Conservation (phyloP, 2,797 vertebrate genomes). For the Tapirus indicus region DNA sequence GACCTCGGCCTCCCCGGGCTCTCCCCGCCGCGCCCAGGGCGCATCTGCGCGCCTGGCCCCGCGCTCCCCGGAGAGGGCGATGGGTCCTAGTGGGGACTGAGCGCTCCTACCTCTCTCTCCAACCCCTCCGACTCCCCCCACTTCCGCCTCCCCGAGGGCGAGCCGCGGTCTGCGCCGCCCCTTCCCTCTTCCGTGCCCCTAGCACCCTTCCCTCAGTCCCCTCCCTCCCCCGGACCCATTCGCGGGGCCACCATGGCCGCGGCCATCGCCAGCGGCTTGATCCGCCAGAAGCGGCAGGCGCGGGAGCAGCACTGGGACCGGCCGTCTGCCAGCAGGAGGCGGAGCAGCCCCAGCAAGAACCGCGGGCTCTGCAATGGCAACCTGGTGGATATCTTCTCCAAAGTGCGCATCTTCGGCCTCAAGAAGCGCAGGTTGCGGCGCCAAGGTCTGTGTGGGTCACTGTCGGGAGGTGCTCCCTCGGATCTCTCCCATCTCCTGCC, state of each 20-base stretch:
- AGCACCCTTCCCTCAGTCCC: not conserved
- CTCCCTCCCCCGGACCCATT: slow-evolving; percentile 19
- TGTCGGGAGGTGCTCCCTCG: not conserved
- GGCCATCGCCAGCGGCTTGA: slow-evolving; percentile 98
- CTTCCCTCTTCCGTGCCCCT: not conserved
- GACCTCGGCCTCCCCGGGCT: slow-evolving; percentile 20
- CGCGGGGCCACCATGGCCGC: slow-evolving; percentile 92
- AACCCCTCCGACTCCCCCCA: not conserved
- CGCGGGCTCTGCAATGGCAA: slow-evolving; percentile 98
- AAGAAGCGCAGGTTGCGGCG: slow-evolving; percentile 98
- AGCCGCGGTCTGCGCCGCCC: not conserved
- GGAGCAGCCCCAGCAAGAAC: slow-evolving; percentile 98
- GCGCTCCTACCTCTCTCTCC: not conserved
- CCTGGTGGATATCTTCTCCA: slow-evolving; percentile 99
- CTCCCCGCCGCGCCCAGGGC: slow-evolving; percentile 51
- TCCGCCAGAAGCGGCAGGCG: slow-evolving; percentile 99
- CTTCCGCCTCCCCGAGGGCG: not conserved
- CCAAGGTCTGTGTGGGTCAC: slow-evolving; percentile 94
- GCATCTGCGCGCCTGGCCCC: slow-evolving; percentile 47
- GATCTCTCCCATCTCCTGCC: not conserved
- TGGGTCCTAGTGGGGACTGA: slow-evolving; percentile 85
- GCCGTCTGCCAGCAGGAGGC: slow-evolving; percentile 96
- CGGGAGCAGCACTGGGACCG: slow-evolving; percentile 98
- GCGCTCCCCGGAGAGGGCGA: slow-evolving; percentile 48
- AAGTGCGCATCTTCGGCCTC: slow-evolving; percentile 99